phyloP scores from a whole-genome alignment of 2,888 invertebrate species.

The Exephanes ischioxanthus region DNA sequence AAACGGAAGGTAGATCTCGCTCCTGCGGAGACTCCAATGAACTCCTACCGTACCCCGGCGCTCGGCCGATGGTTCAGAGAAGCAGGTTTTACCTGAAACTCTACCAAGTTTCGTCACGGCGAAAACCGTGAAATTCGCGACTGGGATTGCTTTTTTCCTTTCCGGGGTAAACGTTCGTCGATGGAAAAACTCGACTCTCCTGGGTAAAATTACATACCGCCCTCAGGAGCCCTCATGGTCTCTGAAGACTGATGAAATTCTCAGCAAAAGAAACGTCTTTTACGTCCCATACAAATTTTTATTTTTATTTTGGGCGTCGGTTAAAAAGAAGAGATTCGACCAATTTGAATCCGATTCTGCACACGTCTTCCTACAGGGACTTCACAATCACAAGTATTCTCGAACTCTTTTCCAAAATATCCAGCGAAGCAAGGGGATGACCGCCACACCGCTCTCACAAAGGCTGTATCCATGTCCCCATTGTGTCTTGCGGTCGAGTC shows the following conservation, averaged over 20 bases:
- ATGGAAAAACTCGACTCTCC: conserved; percentile 30
- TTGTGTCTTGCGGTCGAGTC: conserved; percentile 77
- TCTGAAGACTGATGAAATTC: conserved; percentile 10
- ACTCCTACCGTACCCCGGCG: conserved; percentile 22
- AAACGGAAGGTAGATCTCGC: conserved; percentile 63
- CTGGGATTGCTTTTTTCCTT: conserved; percentile 35
- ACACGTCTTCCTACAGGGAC: not conserved
- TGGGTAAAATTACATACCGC: conserved; percentile 40
- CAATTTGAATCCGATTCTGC: not conserved
- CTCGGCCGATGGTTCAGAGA: conserved; percentile 11
- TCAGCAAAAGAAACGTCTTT: not conserved
- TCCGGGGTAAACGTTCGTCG: conserved; percentile 39
- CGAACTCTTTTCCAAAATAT: conserved; percentile 37
- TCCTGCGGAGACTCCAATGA: conserved; percentile 35
- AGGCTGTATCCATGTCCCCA: conserved; percentile 70
- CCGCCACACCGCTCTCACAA: conserved; percentile 65
- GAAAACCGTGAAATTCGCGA: conserved; percentile 54
- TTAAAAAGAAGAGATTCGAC: not conserved
- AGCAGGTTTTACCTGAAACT: conserved; percentile 63
- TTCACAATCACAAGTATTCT: not conserved
- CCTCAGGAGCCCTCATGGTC: conserved; percentile 20
- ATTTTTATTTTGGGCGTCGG: no score
- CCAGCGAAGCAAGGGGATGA: conserved; percentile 53
- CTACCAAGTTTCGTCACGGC: conserved; percentile 63
- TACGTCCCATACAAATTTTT: not conserved